These are phyloP conservation scores for Odontomachus brunneus DNA, from an alignment of 1,140 invertebrate species.

Conservation along the genomic window DNA sequence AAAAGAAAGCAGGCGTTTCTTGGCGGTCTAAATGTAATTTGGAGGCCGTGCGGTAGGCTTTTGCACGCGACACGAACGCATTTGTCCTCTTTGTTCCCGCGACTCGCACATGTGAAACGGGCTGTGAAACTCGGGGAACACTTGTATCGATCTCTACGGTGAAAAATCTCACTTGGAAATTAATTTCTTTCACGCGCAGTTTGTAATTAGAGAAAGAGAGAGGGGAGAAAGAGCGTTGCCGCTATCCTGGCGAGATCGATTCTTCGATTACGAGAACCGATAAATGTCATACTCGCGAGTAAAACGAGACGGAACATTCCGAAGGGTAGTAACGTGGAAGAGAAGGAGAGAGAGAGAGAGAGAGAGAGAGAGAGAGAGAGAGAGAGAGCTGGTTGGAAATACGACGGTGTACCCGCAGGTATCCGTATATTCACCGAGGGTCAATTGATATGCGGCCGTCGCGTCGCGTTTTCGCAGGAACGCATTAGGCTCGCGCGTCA, in stretches of 20 bases:
- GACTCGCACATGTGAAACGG: neutral
- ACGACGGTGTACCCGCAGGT: neutral
- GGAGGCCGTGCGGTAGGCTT: neutral
- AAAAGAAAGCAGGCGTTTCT: slow-evolving; percentile 25
- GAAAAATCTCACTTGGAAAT: neutral
- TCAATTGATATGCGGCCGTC: slow-evolving; percentile 50
- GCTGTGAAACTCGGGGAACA: too few species aligned
- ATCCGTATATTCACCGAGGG: neutral
- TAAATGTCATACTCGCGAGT: neutral
- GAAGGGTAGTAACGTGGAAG: neutral
- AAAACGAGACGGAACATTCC: neutral
- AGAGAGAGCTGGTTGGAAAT: neutral
- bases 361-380: neutral
- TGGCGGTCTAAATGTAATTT: slow-evolving; percentile 14
- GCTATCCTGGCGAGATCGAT: neutral
- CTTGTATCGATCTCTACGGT: too few species aligned
- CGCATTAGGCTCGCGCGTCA: slow-evolving; percentile 71
- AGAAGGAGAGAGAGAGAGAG: too few species aligned
- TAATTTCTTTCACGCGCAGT: neutral
- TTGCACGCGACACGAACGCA: slow-evolving; percentile 18
- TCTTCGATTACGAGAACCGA: neutral
- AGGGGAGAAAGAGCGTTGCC: too few species aligned
- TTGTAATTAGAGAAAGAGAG: too few species aligned
- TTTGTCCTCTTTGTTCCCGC: neutral
- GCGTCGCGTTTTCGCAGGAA: slow-evolving; percentile 54